Evolutionary conservation across 2,888 invertebrate species (phyloP), one percentile per base, ranked within the genome.

Genomic region (Seladonia tumulorum): DNA sequence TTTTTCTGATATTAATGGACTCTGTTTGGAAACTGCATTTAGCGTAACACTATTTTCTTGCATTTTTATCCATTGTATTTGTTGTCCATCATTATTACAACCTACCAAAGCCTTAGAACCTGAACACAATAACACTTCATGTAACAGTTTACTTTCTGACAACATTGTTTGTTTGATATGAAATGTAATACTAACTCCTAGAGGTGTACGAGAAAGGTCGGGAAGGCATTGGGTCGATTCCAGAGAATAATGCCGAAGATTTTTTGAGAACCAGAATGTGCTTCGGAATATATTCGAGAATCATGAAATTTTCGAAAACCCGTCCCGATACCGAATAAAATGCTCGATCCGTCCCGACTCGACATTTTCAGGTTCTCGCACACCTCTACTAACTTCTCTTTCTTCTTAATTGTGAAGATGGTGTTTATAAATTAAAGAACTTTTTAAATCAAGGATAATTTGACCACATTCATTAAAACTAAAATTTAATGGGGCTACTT

Each of bases 11-110:
- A 91, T 87, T 77, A 90, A 78, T 77, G 90, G 76, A 83, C 90
- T 89, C 87, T 93, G 91, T 81, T 93, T 93, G 14, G 91, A 87
- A 79, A 91, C 83, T 66, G 92, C 81, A 81, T 93, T 91, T 83
- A 90, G 87, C 63, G 89, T 91, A 81, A 92, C 88, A 89, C 90
- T 93, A 88, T 93, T 93, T 78, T 94, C 93, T 87, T 90, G 92
- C 89, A 93, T 92, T 85, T 89, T 93, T 84, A 93, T 86, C 94
- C 94, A 93, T 91, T 93, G 93, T 89, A 92, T 91, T 87, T 93
- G 91, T 83, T 92, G 93, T 47, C 86, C 91, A 82, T 91, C 93
- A 84, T 88, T 85, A 74, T 87, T 88, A 87, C 85, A 88, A 53
- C 88, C 85, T 77, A 85, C 25, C 42, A 77, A 73, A 81, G 87